These are phyloP conservation scores for Rhadinocentrus ornatus DNA, from an alignment of 2,797 vertebrate species.

Conservation along the genomic window DNA sequence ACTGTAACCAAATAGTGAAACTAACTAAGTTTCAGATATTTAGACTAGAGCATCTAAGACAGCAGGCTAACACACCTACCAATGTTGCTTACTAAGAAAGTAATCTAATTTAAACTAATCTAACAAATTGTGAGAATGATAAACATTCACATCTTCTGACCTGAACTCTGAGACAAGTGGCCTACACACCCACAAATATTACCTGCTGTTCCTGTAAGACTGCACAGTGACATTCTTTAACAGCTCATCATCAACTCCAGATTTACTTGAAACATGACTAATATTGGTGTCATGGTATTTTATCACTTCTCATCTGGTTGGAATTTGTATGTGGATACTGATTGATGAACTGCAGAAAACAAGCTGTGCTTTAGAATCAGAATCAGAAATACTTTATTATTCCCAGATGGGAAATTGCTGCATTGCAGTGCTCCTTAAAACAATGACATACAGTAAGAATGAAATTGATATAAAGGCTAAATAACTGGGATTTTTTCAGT, in stretches of 20 bases:
- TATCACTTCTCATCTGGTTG: conserved; percentile 25
- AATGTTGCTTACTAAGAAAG: background rate
- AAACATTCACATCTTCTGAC: background rate
- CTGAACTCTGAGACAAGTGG: conserved; percentile 21
- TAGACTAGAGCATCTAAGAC: conserved; percentile 11
- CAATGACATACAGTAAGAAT: too few species aligned
- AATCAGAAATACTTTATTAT: too few species aligned
- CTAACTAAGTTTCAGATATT: background rate
- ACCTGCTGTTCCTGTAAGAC: conserved; percentile 31
- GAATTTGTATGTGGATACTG: conserved; percentile 22
- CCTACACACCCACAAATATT: conserved; percentile 34
- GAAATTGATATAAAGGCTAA: too few species aligned
- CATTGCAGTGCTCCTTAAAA: too few species aligned
- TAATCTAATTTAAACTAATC: background rate
- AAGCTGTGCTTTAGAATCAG: background rate
- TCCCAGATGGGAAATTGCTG: too few species aligned
- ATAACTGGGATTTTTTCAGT: too few species aligned
- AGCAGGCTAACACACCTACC: background rate
- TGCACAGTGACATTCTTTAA: conserved; percentile 27
- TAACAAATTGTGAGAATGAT: background rate
- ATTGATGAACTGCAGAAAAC: conserved; percentile 11
- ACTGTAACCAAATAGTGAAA: background rate
- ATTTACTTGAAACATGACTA: conserved; percentile 27
- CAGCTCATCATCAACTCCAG: conserved; percentile 40
- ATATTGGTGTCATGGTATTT: conserved; percentile 16